Evolutionary conservation across 2,113 vertebrate genomes (phyloP), one percentile per base, ranked within the genome.

Genomic region (Gadus macrocephalus): DNA sequence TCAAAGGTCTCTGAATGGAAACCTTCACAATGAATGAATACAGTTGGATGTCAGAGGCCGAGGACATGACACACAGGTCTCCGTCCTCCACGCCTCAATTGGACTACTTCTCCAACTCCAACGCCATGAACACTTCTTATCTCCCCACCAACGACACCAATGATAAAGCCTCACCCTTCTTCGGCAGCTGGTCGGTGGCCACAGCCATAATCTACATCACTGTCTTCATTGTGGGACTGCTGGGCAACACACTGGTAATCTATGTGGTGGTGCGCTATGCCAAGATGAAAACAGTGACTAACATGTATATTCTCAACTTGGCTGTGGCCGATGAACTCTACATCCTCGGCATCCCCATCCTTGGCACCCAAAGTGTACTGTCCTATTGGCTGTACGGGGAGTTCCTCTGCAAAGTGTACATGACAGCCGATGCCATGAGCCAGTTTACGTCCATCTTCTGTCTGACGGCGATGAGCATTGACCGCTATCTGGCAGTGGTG

Each of bases 391-490:
- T 95, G 0, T 97, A 93, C 0, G 95, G 96, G 2, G 78, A 92
- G 9, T 92, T 94, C 59, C 82, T 96, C 17, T 98, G 96, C 77
- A 91, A 95, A 4, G 81, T 96, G 72, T 92, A 92, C 70, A 95
- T 95, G 91, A 94, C 95, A 0, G 85, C 92, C 17, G 96, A 98
- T 0, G 86, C 92, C 60, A 89, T 98, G 87, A 96, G 95, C 81
- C 96, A 98, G 75, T 98, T 98, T 83, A 93, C 94, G 68, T 96
- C 95, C 79, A 94, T 93, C 79, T 97, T 96, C 78, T 97, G 94
- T 78, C 88, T 98, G 86, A 98, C 93, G 0, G 88, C 97, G 78
- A 98, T 98, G 96, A 98, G 95, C 75, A 92, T 96, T 8, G 96
- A 98, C 65, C 95, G 96, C 35, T 98, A 96, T 81, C 83, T 98